These are phyloP conservation scores for Tor tambroides DNA, from an alignment of 2,113 vertebrate genomes.

Conservation along the genomic window DNA sequence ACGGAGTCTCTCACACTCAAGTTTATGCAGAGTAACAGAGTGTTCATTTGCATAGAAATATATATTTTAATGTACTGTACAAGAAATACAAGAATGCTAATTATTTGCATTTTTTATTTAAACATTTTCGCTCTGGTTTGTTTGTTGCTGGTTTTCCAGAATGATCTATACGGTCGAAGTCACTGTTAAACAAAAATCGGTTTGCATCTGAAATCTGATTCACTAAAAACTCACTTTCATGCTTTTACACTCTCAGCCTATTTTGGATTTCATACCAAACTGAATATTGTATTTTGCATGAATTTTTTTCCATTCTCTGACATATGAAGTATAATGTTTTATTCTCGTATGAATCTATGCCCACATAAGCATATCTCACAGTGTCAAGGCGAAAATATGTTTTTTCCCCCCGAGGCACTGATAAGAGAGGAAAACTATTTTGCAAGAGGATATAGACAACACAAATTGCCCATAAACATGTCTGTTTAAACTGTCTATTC, in stretches of 20 bases:
- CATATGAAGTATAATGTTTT: not conserved
- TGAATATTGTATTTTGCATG: not conserved
- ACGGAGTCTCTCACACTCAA: not conserved
- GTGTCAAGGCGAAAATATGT: too few species aligned
- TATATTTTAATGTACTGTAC: not conserved
- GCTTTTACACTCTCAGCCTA: not conserved
- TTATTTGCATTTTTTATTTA: too few species aligned
- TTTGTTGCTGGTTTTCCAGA: too few species aligned
- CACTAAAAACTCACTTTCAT: not conserved
- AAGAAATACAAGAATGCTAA: too few species aligned
- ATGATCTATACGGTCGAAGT: not conserved
- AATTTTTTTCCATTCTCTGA: not conserved
- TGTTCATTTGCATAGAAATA: not conserved
- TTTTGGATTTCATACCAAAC: not conserved
- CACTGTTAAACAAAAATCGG: not conserved
- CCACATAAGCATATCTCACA: not conserved
- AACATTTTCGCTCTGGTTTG: too few species aligned
- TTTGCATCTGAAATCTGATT: not conserved
- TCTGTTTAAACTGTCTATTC: constrained; percentile 9
- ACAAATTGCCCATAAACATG: not conserved
- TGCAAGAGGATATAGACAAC: constrained; percentile 33
- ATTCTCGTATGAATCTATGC: not conserved
- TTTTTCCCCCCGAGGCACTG: not conserved
- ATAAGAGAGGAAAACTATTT: constrained; percentile 40
- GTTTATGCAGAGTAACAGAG: not conserved